Base-by-base conservation (phyloP, 2,797 vertebrate genomes). In the Lagodon rhomboides region DNA sequence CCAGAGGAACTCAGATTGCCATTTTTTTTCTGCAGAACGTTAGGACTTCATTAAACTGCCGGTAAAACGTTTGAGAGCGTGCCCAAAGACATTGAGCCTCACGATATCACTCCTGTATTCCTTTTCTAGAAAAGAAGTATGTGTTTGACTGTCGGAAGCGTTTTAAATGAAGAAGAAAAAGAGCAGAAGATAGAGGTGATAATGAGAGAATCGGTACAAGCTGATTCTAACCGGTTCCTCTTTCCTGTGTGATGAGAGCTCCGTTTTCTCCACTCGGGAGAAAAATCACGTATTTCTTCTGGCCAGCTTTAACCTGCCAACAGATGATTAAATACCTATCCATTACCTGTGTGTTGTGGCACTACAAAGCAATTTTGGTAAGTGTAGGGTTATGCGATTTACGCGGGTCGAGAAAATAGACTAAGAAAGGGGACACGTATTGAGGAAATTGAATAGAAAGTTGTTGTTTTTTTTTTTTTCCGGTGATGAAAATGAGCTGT, bases 41-140 rank as follows among this genome's bases (percentile, higher is more conserved):
- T 23, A 73, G 83, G 65, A 82, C 61, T 71, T 90, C 68, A 85
- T 91, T 89, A 75, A 68, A 66, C 38, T 76, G 82, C 68, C 20
- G 3, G 69, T 63, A 60, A 82, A 80, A 49, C 38, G 69, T 90
- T 80, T 73, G 25, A 82, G 75, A 68, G 54, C 64, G 71, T 65
- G 62, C 61, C 83, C 49, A 76, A 70, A 87, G 70, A 69, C 73
- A 65, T 8, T 59, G 55, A 84, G 83, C 74, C 12, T 10, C 12
- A 47, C 62, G 55, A 63, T 55, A 34, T 68, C 16, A 56, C 74
- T 65, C 5, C 44, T 83, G 53, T 70, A 72, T 82, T 80, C 55
- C 68, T 62, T 47, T 63, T 81, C 25, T 34, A 51, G 75, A 74
- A 77, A 68, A 75, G n/a, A 62, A 23, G 27, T 56, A 64, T 3